phyloP scores from a whole-genome alignment of 2,888 invertebrate genomes.

The Tupiocoris notatus region DNA sequence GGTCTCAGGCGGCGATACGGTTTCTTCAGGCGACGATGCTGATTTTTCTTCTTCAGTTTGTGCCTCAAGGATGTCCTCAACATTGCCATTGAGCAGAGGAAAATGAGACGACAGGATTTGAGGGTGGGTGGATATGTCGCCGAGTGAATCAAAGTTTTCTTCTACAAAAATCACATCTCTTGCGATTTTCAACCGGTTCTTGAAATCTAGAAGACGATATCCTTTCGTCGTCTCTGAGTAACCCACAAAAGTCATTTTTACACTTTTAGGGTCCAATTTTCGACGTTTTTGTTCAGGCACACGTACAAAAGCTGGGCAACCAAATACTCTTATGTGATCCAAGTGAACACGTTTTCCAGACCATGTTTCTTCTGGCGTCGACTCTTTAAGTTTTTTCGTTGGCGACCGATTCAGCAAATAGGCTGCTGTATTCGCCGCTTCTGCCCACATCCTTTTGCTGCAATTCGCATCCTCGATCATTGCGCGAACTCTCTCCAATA shows the following conservation, averaged over 20 bases:
- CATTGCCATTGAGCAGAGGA: background rate
- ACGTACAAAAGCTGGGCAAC: slow-evolving; percentile 36
- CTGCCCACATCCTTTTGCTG: slow-evolving; percentile 50
- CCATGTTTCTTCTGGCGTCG: slow-evolving; percentile 39
- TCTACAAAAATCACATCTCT: slow-evolving; percentile 12
- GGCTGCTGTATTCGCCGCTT: slow-evolving; percentile 50
- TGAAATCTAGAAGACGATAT: slow-evolving; percentile 25
- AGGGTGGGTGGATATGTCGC: too few species aligned
- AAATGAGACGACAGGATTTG: too few species aligned
- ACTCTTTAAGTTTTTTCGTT: slow-evolving; percentile 21
- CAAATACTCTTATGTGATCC: slow-evolving; percentile 41
- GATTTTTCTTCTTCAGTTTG: too few species aligned
- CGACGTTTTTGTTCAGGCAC: background rate
- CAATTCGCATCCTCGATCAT: slow-evolving; percentile 50
- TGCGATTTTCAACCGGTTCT: background rate
- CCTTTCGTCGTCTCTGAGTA: slow-evolving; percentile 33
- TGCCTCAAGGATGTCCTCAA: background rate
- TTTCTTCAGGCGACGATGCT: too few species aligned
- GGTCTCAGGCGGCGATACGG: background rate
- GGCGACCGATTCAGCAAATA: slow-evolving; percentile 52
- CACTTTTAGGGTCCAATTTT: slow-evolving; percentile 39
- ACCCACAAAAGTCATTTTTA: slow-evolving; percentile 28
- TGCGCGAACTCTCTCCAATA: slow-evolving; percentile 50
- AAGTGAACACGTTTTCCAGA: slow-evolving; percentile 24
- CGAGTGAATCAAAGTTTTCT: too few species aligned